phyloP scores from a whole-genome alignment of 2,797 vertebrate genomes.

The Cyclopterus lumpus region DNA sequence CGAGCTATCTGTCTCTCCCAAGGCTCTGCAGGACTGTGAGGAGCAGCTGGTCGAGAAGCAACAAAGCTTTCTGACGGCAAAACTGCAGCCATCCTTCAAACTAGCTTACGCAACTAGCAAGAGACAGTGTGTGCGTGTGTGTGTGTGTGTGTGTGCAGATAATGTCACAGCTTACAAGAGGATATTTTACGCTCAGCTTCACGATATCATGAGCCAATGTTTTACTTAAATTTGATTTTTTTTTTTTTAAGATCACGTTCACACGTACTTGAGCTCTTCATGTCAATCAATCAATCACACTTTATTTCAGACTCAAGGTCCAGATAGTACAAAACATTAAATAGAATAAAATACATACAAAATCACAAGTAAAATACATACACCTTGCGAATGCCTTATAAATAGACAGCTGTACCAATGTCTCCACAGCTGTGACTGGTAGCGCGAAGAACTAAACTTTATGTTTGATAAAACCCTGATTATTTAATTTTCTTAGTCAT shows the following conservation, averaged over 20 bases:
- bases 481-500: too few relatives aligned
- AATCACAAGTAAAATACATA: too few relatives aligned
- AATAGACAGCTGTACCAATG: too few relatives aligned
- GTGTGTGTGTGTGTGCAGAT: background rate
- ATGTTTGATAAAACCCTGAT: too few relatives aligned
- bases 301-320: too few relatives aligned
- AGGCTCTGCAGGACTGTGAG: constrained; percentile 1
- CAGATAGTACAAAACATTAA: too few relatives aligned
- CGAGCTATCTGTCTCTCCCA: constrained; percentile 17
- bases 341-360: too few relatives aligned
- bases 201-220: constrained; percentile 4
- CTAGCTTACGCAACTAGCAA: background rate
- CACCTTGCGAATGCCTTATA: too few relatives aligned
- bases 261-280: background rate
- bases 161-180: background rate
- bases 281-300: background rate
- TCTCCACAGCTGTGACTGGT: too few relatives aligned
- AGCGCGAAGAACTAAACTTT: too few relatives aligned
- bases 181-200: background rate
- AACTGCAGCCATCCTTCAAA: constrained; percentile 26
- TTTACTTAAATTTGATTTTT: background rate
- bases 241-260: constrained; percentile 17
- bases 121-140: background rate
- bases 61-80: constrained; percentile 21
- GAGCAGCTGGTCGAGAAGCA: constrained; percentile 25